These are phyloP conservation scores for Norana najaformis DNA, from an alignment of 2,888 invertebrate genomes.

Conservation along the genomic window DNA sequence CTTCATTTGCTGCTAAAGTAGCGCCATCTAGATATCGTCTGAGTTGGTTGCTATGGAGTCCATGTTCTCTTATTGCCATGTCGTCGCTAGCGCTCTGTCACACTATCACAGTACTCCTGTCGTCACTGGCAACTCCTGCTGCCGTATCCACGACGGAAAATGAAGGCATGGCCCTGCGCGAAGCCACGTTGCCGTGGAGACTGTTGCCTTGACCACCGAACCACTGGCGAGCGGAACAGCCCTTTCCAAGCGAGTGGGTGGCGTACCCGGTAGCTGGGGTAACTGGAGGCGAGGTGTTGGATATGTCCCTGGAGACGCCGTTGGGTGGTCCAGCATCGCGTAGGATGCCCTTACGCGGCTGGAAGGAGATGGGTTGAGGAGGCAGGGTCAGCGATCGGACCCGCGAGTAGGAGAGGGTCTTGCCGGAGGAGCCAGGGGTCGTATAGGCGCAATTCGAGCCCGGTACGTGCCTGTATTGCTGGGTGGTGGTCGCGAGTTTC, in stretches of 20 bases:
- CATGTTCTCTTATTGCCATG: constrained; percentile 4
- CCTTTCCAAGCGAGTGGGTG: background rate
- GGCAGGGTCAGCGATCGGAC: constrained; percentile 20
- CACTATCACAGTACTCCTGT: constrained; percentile 24
- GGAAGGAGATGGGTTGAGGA: constrained; percentile 14
- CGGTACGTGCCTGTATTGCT: constrained; percentile 21
- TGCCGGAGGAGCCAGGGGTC: background rate
- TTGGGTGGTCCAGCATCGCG: constrained; percentile 15
- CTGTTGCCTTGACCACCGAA: background rate
- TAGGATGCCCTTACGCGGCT: constrained; percentile 18
- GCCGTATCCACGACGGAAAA: background rate
- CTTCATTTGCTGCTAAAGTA: background rate
- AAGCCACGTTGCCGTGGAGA: constrained; percentile 1
- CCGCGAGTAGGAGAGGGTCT: constrained; percentile 21
- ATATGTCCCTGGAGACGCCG: background rate
- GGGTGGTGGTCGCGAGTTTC: background rate
- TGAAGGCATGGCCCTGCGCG: background rate
- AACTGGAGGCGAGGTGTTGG: background rate
- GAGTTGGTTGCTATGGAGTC: background rate
- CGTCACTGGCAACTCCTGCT: background rate
- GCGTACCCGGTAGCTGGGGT: background rate
- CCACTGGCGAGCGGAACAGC: background rate
- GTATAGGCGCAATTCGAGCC: constrained; percentile 17
- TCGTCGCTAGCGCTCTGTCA: background rate
- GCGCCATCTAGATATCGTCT: background rate